These are phyloP conservation scores for Epizoanthus scotinus DNA, from an alignment of 92 coral and sea anemone genomes.

Conservation along the genomic window DNA sequence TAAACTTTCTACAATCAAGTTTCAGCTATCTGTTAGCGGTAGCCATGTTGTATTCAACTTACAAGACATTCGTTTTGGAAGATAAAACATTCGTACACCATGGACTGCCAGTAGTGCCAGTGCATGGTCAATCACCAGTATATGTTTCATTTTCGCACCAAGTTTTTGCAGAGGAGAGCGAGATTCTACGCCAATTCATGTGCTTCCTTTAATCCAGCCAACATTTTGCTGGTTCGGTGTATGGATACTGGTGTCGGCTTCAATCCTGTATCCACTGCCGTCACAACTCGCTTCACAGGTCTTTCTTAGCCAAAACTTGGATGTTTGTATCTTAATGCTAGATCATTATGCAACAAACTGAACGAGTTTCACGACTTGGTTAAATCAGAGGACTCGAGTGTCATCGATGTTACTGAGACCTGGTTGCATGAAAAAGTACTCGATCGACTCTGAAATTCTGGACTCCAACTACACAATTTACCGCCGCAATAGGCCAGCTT, in stretches of 20 bases:
- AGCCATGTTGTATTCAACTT: too few species aligned
- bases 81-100: too few species aligned
- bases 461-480: neutral
- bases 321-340: neutral
- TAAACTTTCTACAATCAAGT: too few species aligned
- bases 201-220: conserved; percentile 6
- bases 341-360: conserved; percentile 6
- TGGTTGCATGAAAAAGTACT: conserved; percentile 6
- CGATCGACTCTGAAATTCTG: conserved; percentile 1
- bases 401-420: neutral
- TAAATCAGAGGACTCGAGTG: conserved; percentile 1
- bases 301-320: too few species aligned
- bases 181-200: conserved; percentile 1
- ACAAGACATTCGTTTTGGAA: too few species aligned
- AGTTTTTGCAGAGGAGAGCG: neutral
- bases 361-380: neutral
- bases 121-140: neutral
- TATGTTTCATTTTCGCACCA: conserved; percentile 2
- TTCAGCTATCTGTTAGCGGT: too few species aligned
- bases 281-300: neutral
- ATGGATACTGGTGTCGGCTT: neutral
- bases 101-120: neutral
- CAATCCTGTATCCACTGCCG: neutral
- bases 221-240: neutral
- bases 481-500: neutral